phyloP scores from a whole-genome alignment of 1,140 invertebrate genomes.

The Druon quercuslanigerum region DNA sequence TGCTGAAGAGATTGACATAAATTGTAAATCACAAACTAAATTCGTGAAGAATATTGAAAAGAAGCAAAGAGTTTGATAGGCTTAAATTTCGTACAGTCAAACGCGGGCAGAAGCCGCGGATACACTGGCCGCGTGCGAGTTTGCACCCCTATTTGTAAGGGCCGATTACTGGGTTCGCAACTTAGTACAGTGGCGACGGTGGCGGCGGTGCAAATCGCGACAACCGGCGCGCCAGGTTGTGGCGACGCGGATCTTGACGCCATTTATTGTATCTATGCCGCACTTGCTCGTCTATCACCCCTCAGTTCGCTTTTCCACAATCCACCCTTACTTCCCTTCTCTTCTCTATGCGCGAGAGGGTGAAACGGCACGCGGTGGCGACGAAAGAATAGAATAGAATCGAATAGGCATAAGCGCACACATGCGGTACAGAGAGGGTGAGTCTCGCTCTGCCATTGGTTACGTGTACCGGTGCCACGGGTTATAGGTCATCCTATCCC shows the following conservation, averaged over 20 bases:
- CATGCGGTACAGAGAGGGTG: too few species aligned
- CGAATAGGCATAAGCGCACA: neutral
- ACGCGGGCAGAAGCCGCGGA: slow-evolving; percentile 37
- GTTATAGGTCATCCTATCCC: too few species aligned
- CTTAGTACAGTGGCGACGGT: slow-evolving; percentile 34
- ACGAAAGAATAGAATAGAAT: slow-evolving; percentile 25
- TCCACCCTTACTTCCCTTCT: slow-evolving; percentile 7
- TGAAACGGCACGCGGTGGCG: slow-evolving; percentile 10
- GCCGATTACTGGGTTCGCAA: slow-evolving; percentile 35
- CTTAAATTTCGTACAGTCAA: slow-evolving; percentile 7
- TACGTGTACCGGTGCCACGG: too few species aligned
- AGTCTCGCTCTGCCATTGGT: too few species aligned
- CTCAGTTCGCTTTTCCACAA: neutral
- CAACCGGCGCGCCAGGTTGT: slow-evolving; percentile 49
- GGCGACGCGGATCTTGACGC: slow-evolving; percentile 67
- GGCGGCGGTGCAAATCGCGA: slow-evolving; percentile 58
- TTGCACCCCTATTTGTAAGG: slow-evolving; percentile 57
- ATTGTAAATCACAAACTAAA: too few species aligned
- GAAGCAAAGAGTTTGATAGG: too few species aligned
- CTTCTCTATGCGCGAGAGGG: slow-evolving; percentile 1
- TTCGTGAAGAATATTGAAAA: too few species aligned
- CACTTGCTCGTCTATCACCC: slow-evolving; percentile 15
- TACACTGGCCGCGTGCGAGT: slow-evolving; percentile 46
- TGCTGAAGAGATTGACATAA: too few species aligned
- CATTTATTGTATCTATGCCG: slow-evolving; percentile 54